Base-by-base conservation (phyloP, 2,113 vertebrate species). In the Neolamprologus caudopunctatus region DNA sequence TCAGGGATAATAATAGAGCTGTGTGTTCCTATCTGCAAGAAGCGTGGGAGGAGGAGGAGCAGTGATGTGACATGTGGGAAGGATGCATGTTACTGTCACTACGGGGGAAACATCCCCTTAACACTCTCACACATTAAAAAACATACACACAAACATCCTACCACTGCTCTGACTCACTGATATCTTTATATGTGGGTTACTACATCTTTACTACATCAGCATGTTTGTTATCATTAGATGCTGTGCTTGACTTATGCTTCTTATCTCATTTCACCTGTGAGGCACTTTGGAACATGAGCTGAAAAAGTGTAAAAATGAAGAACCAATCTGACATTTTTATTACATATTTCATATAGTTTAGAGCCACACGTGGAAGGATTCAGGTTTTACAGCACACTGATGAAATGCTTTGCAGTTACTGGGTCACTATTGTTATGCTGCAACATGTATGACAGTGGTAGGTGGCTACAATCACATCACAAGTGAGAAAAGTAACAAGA, bases 1-100 rank as follows among this genome's bases (percentile, higher is more conserved):
- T 87, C 58, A 86, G 75, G 3, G 92, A 92, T 91, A 93, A 95
- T 92, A 89, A 95, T 95, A 94, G 93, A 50, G 2, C 53, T 10
- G 21, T 82, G 84, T 88, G 88, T 93, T 93, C 87, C 90, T 91
- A 84, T 91, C 80, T 79, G 85, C 4, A 21, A 93, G 91, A 92
- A 91, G 87, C 88, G 94, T 92, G 92, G 93, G 94, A 89, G 88
- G 92, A 89, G 87, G 57, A 57, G 87, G 73, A 63, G 58, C 50
- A 2, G 51, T 3, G 55, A 57, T 19, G 81, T 82, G 54, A 91
- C 89, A 86, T 54, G 83, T 93, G 91, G 89, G 87, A 87, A 2
- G 82, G 33, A 24, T 10, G 63, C 79, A 57, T 63, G 28, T 63
- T 82, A 68, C 88, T 89, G 91, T 85, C 91, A 87, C 87, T 75